Base-by-base conservation (phyloP, 2,797 vertebrate genomes). In the Gastrophryne carolinensis region DNA sequence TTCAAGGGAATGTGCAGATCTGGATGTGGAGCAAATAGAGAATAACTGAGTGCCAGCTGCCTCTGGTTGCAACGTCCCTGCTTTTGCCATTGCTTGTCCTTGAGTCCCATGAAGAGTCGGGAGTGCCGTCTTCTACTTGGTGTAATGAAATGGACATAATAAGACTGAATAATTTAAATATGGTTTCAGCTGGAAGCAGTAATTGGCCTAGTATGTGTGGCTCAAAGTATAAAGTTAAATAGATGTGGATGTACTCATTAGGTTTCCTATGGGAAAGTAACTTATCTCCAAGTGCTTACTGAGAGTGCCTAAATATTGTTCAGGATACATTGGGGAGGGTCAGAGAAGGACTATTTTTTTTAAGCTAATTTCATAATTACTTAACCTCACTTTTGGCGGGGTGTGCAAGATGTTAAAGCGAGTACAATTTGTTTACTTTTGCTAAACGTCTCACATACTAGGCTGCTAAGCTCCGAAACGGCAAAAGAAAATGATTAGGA, bases 1-100 rank as follows among this genome's bases (percentile, higher is more conserved):
- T 78, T 86, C 86, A 27, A 81, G 79, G 71, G 88, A 84, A 82
- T 87, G 80, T 4, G 77, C 80, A 0, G 90, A 90, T 79, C 76
- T 92, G 86, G 91, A 92, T 84, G 85, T 91, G 63, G 90, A 92
- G 81, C 87, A 89, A 85, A 92, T 47, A 7, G 44, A 47, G 44
- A 47, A 47, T 47, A 47, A 47, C 44, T 47, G 10, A 47, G 17
- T 44, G 41, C n/a, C 41, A 79, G 82, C 73, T 79, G 80, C 79
- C 81, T 79, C 34, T 67, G 80, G 79, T 83, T 83, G 82, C 83
- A 81, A 78, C 81, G 79, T 83, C 60, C 83, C 82, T 84, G 78
- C 63, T 82, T 83, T 79, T 80, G 5, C 81, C 79, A 81, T 72
- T 73, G 85, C 79, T 77, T 81, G 83, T 80, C 37, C 82, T 73